phyloP scores from a whole-genome alignment of 2,888 invertebrate species.

The Scaptomyza polygonia region DNA sequence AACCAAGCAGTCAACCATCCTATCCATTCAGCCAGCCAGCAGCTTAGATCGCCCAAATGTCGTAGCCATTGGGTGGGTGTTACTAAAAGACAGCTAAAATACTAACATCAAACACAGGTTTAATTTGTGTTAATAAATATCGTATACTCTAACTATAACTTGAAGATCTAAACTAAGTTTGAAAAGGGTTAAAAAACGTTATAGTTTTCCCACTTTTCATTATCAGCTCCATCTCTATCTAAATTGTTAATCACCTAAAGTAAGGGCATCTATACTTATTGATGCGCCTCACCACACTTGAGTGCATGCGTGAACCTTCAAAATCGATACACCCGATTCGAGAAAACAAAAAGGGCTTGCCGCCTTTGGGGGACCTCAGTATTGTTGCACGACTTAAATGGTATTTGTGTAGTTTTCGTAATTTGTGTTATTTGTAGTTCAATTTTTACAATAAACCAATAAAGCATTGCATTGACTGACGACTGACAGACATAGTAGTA shows the following conservation, averaged over 20 bases:
- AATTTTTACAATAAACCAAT: slow-evolving; percentile 68
- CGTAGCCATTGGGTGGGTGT: slow-evolving; percentile 40
- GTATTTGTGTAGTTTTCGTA: slow-evolving; percentile 40
- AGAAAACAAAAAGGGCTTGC: slow-evolving; percentile 70
- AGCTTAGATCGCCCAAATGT: slow-evolving; percentile 68
- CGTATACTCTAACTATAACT: not conserved
- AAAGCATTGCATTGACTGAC: slow-evolving; percentile 57
- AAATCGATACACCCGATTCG: slow-evolving; percentile 29
- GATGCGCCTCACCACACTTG: slow-evolving; percentile 69
- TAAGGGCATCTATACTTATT: slow-evolving; percentile 27
- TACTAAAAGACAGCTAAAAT: slow-evolving; percentile 10
- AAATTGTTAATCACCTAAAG: slow-evolving; percentile 10
- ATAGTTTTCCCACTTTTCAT: not conserved
- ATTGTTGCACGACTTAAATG: slow-evolving; percentile 66
- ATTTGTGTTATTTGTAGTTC: slow-evolving; percentile 57
- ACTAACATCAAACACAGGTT: not conserved
- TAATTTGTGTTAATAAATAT: not conserved
- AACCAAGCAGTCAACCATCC: slow-evolving; percentile 20
- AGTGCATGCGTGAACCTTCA: slow-evolving; percentile 68
- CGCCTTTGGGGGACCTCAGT: slow-evolving; percentile 25
- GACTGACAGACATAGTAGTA: no score
- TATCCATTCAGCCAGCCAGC: slow-evolving; percentile 33
- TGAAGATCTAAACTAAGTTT: no score
- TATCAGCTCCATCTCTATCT: not conserved
- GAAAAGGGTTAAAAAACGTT: no score